Evolutionary conservation across 2,797 vertebrate species (phyloP), one percentile per base, ranked within the genome.

Genomic region (Hozukius guyotensis): DNA sequence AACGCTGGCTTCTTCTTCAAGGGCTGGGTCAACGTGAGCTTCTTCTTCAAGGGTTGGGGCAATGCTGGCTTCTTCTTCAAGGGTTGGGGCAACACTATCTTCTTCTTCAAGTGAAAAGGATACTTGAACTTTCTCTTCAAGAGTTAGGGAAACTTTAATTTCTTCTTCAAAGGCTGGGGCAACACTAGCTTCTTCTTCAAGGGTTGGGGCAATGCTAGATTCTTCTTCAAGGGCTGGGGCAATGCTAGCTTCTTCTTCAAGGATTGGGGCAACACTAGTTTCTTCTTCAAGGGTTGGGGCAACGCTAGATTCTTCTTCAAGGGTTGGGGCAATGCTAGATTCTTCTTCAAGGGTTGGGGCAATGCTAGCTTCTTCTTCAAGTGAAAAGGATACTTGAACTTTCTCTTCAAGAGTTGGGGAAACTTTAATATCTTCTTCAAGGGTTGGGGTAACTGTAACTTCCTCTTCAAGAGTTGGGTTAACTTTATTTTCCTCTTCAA

Each of bases 271-370:
- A 8, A 63, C 3, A 3, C 12, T 63, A 53, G 56, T 2, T 2
- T 83, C 27, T 8, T 73, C 57, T 74, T 65, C 20, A 38, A 22
- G 13, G 2, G 31, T 65, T 62, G 57, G 22, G 13, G 25, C 2
- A 76, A 72, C 2, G 67, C 62, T 38, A n/a, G 52, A 3, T 1
- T 61, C 74, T 42, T 87, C 86, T 59, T 4, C 64, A 67, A 78
- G 31, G 25, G 8, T 55, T 63, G 29, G 16, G 8, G 42, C 6
- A 56, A 36, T 1, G 11, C 49, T 14, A 52, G 56, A 10, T 5
- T 81, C 31, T 6, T 87, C 86, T 59, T 4, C 62, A 67, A 78
- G 31, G 25, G 16, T 55, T 63, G 36, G 12, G 11, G 42, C 9
- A 56, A 36, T 3, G 12, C 49, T 14, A 52, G 56, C 13, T 5